phyloP scores from a whole-genome alignment of 2,113 vertebrate genomes.

The Ornithorhynchus anatinus region DNA sequence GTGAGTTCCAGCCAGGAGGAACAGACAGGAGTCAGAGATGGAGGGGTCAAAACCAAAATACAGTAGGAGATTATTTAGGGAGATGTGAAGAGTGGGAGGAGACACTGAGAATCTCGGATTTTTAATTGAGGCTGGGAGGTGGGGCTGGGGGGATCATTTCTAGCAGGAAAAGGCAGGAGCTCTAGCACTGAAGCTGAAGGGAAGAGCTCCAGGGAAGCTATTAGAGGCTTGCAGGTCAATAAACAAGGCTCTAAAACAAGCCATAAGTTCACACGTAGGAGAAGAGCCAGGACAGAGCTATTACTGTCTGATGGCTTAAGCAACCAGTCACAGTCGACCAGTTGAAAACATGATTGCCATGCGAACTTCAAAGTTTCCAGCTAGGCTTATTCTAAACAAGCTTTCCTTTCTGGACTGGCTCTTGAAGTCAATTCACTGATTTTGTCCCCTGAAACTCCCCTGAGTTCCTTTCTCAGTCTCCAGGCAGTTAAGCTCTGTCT shows the following conservation, averaged over 20 bases:
- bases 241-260: fast-evolving
- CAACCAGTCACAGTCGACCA: background rate
- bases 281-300: background rate
- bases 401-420: too few species aligned
- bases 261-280: background rate
- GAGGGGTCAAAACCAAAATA: too few species aligned
- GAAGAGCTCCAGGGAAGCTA: background rate
- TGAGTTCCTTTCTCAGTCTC: background rate
- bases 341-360: background rate
- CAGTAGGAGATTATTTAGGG: too few species aligned
- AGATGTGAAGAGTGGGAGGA: fast-evolving
- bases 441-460: background rate
- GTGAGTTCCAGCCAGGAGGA: too few species aligned
- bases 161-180: background rate
- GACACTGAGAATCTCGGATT: background rate
- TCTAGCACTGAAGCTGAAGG: background rate
- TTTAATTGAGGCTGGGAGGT: too few species aligned
- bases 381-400: fast-evolving
- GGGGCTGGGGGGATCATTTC: too few species aligned
- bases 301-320: background rate
- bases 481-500: background rate
- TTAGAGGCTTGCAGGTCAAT: fast-evolving
- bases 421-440: background rate
- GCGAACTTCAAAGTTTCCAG: background rate
- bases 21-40: too few species aligned